Conservation (phyloP, 1,140 invertebrate genomes). For the Aricia agestis region DNA sequence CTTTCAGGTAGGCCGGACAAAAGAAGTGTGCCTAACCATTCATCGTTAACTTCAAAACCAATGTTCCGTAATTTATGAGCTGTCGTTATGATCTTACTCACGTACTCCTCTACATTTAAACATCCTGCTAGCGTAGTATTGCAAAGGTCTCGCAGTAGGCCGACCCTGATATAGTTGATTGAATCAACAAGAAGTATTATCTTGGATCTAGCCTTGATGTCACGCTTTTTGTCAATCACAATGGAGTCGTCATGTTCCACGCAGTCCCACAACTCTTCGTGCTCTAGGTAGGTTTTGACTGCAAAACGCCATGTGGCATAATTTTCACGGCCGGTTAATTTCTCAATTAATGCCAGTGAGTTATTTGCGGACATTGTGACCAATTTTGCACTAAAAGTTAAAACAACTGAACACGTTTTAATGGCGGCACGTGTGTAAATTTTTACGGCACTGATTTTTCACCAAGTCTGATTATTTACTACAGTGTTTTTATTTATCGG, state of each 20-base stretch:
- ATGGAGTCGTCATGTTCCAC: background rate
- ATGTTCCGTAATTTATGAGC: background rate
- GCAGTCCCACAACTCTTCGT: constrained; percentile 24
- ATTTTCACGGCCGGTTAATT: constrained; percentile 17
- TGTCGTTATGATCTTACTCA: background rate
- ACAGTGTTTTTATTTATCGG: background rate
- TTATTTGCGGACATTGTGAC: constrained; percentile 3
- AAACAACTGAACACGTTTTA: too few relatives aligned
- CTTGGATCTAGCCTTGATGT: constrained; percentile 11
- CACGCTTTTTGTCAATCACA: background rate
- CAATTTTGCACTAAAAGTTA: background rate
- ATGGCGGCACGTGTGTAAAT: too few relatives aligned
- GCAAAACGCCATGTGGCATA: constrained; percentile 24
- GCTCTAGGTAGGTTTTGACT: constrained; percentile 19
- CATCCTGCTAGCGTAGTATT: constrained; percentile 8
- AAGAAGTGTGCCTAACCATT: too few relatives aligned
- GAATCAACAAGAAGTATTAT: constrained; percentile 12
- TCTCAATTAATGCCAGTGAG: constrained; percentile 16
- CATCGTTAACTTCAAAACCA: too few relatives aligned
- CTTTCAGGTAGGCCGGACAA: too few relatives aligned
- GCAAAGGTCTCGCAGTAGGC: constrained; percentile 3
- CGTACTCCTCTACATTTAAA: constrained; percentile 13
- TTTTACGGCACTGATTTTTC: background rate
- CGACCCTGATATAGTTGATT: constrained; percentile 1
- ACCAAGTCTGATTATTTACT: background rate